Base-by-base conservation (phyloP, 2,113 vertebrate species). In the Acrocephalus arundinaceus region DNA sequence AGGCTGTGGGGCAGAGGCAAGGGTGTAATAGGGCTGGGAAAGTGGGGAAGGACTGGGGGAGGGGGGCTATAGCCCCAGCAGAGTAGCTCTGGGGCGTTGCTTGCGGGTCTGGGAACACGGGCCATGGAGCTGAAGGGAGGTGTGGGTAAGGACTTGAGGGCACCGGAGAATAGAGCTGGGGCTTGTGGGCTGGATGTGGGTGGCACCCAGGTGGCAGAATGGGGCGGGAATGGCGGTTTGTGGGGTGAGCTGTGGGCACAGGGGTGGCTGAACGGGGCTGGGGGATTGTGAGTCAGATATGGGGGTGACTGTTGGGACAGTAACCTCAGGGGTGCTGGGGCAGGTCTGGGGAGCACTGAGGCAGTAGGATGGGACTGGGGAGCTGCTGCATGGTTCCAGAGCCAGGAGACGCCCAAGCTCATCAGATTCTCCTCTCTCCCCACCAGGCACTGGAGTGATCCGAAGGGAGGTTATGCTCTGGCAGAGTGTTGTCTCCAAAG, bases 401-500 rank as follows among this genome's bases (percentile, higher is more conserved):
- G 77, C 23, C 24, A 24, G 78, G 39, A 48, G 54, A 22, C 1
- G 9, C 20, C n/a, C 14, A 11, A 30, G 10, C 30, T 37, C 6
- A 3, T 5, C 16, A 13, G 30, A 7, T 8, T 71, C 51, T 16
- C 12, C 12, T n/a, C 35, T 59, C 35, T 43, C 43, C 43, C 20
- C 15, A 5, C 7, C 61, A 78, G 86, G 49, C 2, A 6, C 49
- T 1, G 15, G 20, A 25, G 14, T 37, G 8, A 39, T 62, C 21
- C 0, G 0, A 15, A 31, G 27, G 13, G 58, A 74, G 63, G 21
- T 37, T 72, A 2, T 0, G 0, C 9, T 51, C 48, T 13, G 4
- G 18, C 22, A 9, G 33, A 21, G 12, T 6, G 3, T 20, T 33
- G 21, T 17, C 30, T 49, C 15, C 9, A 33, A 45, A 22, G 43